A percentile compares a stretch with the other conserved stretches of the same genome.
Evolutionary conservation across 2,113 vertebrate genomes (phyloP).

Genomic region (Morone chrysops): DNA sequence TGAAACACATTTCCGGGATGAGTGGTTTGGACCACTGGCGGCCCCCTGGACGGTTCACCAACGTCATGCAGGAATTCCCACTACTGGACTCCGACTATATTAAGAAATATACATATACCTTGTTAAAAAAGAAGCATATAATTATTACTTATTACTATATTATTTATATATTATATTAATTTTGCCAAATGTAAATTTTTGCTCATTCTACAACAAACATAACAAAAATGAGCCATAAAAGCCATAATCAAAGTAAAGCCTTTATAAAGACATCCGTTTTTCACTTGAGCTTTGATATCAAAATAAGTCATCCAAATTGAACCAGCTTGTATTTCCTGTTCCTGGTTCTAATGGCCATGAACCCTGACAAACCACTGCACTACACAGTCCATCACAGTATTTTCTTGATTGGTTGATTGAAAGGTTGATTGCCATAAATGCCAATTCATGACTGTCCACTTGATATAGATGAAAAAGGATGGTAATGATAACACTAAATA

Average conservation of each 20-base stretch:
- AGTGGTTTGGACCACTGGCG: conserved; percentile 90
- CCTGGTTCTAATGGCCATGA: not conserved
- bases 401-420: too few species aligned
- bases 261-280: not conserved
- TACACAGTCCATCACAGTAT: not conserved
- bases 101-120: not conserved
- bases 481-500: not conserved
- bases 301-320: not conserved
- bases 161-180: not conserved
- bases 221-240: not conserved
- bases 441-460: not conserved
- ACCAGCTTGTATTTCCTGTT: not conserved
- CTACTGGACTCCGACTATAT: conserved; percentile 86
- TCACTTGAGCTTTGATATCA: not conserved
- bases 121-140: not conserved
- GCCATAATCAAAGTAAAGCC: not conserved
- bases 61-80: conserved; percentile 72
- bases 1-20: conserved; percentile 99
- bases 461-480: not conserved
- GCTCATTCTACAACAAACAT: not conserved
- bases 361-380: not conserved
- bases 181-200: not conserved
- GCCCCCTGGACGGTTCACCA: conserved; percentile 58
- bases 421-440: not conserved
- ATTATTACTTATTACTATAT: not conserved